Evolutionary conservation across 1,140 invertebrate species (phyloP).

Genomic region (Steinernema feltiae): DNA sequence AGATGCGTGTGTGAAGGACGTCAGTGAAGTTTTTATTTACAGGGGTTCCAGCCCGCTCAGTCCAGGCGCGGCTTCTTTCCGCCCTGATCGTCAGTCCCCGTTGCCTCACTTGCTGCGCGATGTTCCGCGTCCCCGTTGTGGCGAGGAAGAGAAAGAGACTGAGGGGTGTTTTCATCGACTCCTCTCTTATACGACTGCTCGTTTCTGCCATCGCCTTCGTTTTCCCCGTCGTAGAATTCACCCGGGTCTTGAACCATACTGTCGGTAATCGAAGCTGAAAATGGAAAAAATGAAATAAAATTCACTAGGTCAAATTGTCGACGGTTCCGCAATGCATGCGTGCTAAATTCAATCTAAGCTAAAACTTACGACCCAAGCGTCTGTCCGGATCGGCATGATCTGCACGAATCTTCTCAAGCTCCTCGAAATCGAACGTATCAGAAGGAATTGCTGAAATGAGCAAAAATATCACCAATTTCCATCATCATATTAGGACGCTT

Average conservation of each 20-base stretch:
- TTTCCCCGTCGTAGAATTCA: constrained; percentile 93
- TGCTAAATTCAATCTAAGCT: constrained; percentile 11
- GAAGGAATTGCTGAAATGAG: constrained; percentile 73
- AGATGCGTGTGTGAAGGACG: background rate
- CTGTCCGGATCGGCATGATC: constrained; percentile 52
- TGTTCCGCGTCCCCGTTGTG: background rate
- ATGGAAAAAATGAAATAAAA: constrained; percentile 57
- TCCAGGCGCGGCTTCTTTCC: background rate
- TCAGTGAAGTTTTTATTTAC: background rate
- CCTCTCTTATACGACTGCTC: constrained; percentile 65
- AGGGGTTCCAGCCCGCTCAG: background rate
- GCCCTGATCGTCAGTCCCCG: background rate
- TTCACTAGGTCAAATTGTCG: too few species aligned
- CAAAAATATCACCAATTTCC: background rate
- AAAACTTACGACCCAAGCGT: constrained; percentile 42
- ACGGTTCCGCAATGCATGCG: background rate
- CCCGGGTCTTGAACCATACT: constrained; percentile 90
- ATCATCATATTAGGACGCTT: constrained; percentile 20
- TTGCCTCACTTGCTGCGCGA: background rate
- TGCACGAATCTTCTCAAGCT: constrained; percentile 22
- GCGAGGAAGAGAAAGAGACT: too few species aligned
- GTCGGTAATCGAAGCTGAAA: constrained; percentile 72
- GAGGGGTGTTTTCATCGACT: constrained; percentile 21
- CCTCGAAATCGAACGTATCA: constrained; percentile 65
- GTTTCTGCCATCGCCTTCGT: constrained; percentile 80